Evolutionary conservation across 2,113 vertebrate species (phyloP), one percentile per base, ranked within the genome.

Genomic region (Psilopsiagon aurifrons): DNA sequence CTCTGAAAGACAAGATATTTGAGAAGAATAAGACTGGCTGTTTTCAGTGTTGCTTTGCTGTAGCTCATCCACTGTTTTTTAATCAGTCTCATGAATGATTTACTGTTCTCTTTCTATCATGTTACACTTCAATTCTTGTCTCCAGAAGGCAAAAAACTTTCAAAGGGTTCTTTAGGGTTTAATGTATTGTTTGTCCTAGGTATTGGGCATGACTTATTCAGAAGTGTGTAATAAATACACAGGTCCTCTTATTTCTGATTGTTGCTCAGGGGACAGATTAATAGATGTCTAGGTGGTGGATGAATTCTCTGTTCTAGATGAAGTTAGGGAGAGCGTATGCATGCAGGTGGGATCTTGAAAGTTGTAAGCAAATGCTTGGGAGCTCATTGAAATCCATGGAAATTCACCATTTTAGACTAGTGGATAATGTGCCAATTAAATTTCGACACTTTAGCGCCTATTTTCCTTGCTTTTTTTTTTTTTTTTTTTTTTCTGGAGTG

Each of bases 81-180:
- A 90, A 78, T 90, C 28, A 46, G 68, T 83, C 60, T 94, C 90
- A 92, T 96, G 76, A 96, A 96, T 95, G 88, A 96, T 95, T 96
- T 95, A 95, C 83, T 81, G 35, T 75, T 95, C 79, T 39, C 39
- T 83, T 96, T 95, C 79, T 95, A 88, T 96, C 83, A 63, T 64
- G 73, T 96, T 96, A 90, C 90, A 44, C 94, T 94, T 94, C 88
- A 35, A 55, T 86, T 92, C 76, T 88, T 95, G 47, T 60, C 33
- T 93, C 24, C 71, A 86, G 47, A 47, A 83, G 76, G 71, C 68
- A 81, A 92, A 97, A 88, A 83, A 28, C 86, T 95, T 93, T 95
- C 76, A 95, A 70, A 94, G 39, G 18, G 60, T 92, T 94, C 76
- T 71, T 90, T 92, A 59, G 79, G 64, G 33, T 43, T 94, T 86